These are phyloP conservation scores for Drosophila kurseongensis DNA, from an alignment of 1,140 invertebrate species.

Conservation along the genomic window DNA sequence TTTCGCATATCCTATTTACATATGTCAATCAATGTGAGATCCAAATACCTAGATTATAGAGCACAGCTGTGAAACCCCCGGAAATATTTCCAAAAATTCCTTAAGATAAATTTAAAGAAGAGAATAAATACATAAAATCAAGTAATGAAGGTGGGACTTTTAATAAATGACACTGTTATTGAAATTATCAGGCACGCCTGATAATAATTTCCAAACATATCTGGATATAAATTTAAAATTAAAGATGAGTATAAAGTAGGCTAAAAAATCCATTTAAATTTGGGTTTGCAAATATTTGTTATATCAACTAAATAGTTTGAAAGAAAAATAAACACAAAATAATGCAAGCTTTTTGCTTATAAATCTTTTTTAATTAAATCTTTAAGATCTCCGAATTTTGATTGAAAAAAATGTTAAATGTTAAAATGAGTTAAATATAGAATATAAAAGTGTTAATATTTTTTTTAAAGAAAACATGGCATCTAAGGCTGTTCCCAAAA, in stretches of 20 bases:
- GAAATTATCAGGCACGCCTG: background rate
- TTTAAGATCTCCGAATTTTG: background rate
- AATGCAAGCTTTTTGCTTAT: background rate
- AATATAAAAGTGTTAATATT: background rate
- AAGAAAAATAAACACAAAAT: background rate
- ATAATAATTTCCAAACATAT: slow-evolving; percentile 21
- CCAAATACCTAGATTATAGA: slow-evolving; percentile 16
- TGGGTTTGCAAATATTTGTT: background rate
- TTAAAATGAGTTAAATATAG: no score
- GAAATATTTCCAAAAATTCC: slow-evolving; percentile 42
- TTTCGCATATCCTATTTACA: slow-evolving; percentile 41
- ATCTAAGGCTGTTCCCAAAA: background rate
- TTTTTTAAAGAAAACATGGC: background rate
- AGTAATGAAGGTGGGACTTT: background rate
- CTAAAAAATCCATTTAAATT: background rate
- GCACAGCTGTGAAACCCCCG: slow-evolving; percentile 43
- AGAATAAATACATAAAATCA: slow-evolving; percentile 21
- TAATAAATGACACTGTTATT: background rate
- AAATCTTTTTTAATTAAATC: background rate
- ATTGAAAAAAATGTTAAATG: no score
- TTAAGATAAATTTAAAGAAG: slow-evolving; percentile 38
- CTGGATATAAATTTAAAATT: background rate
- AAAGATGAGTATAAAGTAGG: no score
- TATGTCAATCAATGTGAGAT: slow-evolving; percentile 25
- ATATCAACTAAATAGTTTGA: background rate